Conservation (phyloP, 2,888 invertebrate genomes). For the Zaprionus lineosus region DNA sequence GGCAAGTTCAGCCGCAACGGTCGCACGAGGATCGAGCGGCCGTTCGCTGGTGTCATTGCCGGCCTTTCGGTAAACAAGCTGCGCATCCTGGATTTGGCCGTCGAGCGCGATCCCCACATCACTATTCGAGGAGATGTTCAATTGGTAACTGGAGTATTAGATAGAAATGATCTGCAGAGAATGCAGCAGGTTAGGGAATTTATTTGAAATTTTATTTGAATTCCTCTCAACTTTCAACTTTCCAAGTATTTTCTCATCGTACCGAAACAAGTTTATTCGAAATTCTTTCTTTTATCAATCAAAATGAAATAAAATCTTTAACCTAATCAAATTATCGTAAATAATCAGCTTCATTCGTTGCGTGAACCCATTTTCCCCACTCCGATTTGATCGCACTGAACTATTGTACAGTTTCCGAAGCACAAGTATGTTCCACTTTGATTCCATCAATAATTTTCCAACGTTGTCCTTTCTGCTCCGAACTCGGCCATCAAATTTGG, state of each 20-base stretch:
- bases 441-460: conserved; percentile 7
- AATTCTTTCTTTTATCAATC: conserved; percentile 68
- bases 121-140: conserved; percentile 92
- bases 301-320: conserved; percentile 15
- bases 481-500: conserved; percentile 30
- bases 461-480: background rate
- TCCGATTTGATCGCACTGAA: conserved; percentile 39
- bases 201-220: conserved; percentile 82
- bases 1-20: conserved; percentile 86
- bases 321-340: conserved; percentile 44
- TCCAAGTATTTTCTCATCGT: conserved; percentile 81
- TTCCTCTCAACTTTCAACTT: conserved; percentile 81
- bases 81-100: conserved; percentile 92
- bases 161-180: conserved; percentile 90
- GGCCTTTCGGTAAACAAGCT: conserved; percentile 95
- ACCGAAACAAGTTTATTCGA: conserved; percentile 74
- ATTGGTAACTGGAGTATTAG: conserved; percentile 88
- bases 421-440: conserved; percentile 17
- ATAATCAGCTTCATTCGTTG: conserved; percentile 58
- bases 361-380: conserved; percentile 63
- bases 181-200: conserved; percentile 91
- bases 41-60: conserved; percentile 94
- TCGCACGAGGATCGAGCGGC: conserved; percentile 88
- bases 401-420: conserved; percentile 43
- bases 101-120: conserved; percentile 91